phyloP scores from a whole-genome alignment of 2,888 invertebrate genomes.

The Drosophila tanythrix region DNA sequence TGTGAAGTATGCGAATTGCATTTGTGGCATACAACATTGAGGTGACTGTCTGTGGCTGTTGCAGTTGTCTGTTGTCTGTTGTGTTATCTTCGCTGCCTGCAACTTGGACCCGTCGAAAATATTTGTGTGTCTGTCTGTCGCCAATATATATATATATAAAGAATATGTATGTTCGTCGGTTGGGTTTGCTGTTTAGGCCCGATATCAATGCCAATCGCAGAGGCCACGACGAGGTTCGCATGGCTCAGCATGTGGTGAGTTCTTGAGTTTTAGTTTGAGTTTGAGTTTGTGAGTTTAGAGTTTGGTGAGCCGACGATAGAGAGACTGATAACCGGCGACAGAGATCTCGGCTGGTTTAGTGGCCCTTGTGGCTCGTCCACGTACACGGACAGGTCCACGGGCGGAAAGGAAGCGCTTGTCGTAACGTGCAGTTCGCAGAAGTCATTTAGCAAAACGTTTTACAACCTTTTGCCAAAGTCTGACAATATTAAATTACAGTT shows the following conservation, averaged over 20 bases:
- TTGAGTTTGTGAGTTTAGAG: conserved; percentile 9
- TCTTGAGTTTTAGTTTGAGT: conserved; percentile 25
- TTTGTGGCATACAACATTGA: conserved; percentile 35
- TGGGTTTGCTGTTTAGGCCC: conserved; percentile 21
- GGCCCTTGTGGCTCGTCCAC: conserved; percentile 16
- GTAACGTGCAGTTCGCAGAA: conserved; percentile 74
- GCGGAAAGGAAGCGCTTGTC: conserved; percentile 29
- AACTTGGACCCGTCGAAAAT: conserved; percentile 57
- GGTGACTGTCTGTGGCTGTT: conserved; percentile 32
- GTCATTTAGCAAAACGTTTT: conserved; percentile 81
- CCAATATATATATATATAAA: conserved; percentile 52
- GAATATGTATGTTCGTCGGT: conserved; percentile 44
- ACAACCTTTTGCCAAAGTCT: conserved; percentile 71
- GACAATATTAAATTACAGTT: conserved; percentile 80
- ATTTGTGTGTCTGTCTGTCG: conserved; percentile 65
- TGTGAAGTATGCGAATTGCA: conserved; percentile 62
- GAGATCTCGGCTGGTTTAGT: conserved; percentile 47
- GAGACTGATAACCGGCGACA: conserved; percentile 73
- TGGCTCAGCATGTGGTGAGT: conserved; percentile 74
- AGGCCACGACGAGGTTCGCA: conserved; percentile 46
- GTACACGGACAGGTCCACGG: conserved; percentile 31
- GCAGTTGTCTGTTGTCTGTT: conserved; percentile 11
- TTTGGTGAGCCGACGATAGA: conserved; percentile 63
- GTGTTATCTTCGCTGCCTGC: conserved; percentile 41
- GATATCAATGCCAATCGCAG: conserved; percentile 67